These are phyloP conservation scores for Aphyosemion australe DNA, from an alignment of 2,113 vertebrate species.

Conservation along the genomic window DNA sequence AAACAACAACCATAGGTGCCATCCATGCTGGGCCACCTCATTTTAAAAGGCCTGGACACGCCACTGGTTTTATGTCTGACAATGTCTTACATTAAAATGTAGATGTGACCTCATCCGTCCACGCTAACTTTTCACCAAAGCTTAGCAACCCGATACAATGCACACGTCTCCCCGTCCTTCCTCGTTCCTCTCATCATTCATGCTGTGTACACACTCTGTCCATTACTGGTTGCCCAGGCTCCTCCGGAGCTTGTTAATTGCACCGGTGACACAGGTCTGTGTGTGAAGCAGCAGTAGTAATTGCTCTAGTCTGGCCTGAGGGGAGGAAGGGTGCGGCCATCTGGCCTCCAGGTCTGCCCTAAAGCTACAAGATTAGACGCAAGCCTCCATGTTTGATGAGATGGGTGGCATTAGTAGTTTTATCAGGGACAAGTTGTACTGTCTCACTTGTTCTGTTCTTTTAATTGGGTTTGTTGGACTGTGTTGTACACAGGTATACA, in stretches of 20 bases:
- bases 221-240: constrained; percentile 52
- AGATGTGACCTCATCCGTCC: constrained; percentile 3
- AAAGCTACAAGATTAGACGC: constrained; percentile 43
- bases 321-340: constrained; percentile 41
- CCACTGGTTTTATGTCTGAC: neutral
- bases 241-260: constrained; percentile 67
- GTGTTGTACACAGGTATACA: neutral
- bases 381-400: constrained; percentile 53
- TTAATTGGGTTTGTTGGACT: constrained; percentile 12
- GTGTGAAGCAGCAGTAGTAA: constrained; percentile 63
- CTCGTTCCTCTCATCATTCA: constrained; percentile 60
- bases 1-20: too few species aligned
- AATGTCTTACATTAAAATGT: constrained; percentile 3
- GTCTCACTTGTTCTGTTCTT: constrained; percentile 18
- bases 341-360: constrained; percentile 57
- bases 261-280: constrained; percentile 55
- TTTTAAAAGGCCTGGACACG: too few species aligned
- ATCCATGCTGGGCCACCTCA: too few species aligned
- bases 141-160: constrained; percentile 20
- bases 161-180: constrained; percentile 23
- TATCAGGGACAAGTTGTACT: constrained; percentile 29
- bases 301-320: constrained; percentile 58
- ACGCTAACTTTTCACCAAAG: constrained; percentile 20
- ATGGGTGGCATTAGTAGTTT: constrained; percentile 40
- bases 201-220: constrained; percentile 59